Evolutionary conservation across 1,140 invertebrate genomes (phyloP).

Genomic region (Orussus abietinus): DNA sequence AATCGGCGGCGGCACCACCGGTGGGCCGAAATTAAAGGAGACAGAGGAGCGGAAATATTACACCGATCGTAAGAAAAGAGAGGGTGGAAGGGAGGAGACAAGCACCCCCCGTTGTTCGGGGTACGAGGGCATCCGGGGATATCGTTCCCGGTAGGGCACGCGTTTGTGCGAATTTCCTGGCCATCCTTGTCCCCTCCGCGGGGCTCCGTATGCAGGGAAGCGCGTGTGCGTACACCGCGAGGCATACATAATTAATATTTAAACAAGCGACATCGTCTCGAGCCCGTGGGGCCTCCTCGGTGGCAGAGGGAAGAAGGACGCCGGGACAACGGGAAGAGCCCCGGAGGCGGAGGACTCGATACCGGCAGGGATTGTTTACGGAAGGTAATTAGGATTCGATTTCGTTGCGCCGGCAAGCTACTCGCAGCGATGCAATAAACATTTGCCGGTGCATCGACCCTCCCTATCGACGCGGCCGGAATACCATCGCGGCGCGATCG

Average conservation of each 20-base stretch:
- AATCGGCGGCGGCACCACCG: too few relatives aligned
- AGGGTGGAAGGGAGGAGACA: slow-evolving; percentile 14
- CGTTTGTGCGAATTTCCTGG: slow-evolving; percentile 6
- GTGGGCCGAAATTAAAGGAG: too few relatives aligned
- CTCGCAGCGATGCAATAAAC: too few relatives aligned
- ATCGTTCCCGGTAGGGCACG: slow-evolving; percentile 1
- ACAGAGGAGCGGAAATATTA: slow-evolving; percentile 13
- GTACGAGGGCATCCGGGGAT: slow-evolving; percentile 19
- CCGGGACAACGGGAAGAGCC: neutral
- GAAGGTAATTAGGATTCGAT: slow-evolving; percentile 17
- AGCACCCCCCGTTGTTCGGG: slow-evolving; percentile 23
- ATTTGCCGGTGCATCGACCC: too few relatives aligned
- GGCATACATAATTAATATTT: slow-evolving; percentile 51
- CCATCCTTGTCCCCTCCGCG: neutral
- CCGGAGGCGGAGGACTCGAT: too few relatives aligned
- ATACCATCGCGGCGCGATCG: too few relatives aligned
- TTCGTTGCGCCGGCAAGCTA: too few relatives aligned
- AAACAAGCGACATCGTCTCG: slow-evolving; percentile 33
- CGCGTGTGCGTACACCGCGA: slow-evolving; percentile 38
- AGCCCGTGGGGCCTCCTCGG: neutral
- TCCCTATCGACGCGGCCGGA: too few relatives aligned
- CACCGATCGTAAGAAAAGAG: too few relatives aligned
- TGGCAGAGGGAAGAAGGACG: neutral
- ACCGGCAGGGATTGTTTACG: too few relatives aligned
- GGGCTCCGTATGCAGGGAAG: slow-evolving; percentile 29